A percentile compares a stretch with the other conserved stretches of the same genome.
Evolutionary conservation across 2,888 invertebrate genomes (phyloP).

Genomic region (Cabera pusaria): DNA sequence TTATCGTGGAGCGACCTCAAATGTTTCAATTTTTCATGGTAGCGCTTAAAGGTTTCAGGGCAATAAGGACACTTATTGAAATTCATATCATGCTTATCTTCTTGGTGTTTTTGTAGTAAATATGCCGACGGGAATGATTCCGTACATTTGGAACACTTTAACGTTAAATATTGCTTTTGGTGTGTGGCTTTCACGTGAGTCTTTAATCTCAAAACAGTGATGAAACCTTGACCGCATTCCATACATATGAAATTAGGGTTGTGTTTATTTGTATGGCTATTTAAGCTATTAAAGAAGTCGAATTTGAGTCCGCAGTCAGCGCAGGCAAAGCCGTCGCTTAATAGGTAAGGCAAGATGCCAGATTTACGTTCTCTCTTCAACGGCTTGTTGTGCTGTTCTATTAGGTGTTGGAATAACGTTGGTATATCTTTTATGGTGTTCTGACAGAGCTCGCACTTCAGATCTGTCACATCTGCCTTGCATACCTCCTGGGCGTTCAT

Average conservation of each 20-base stretch:
- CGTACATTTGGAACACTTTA: constrained; percentile 59
- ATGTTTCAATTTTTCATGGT: constrained; percentile 54
- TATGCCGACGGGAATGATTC: constrained; percentile 47
- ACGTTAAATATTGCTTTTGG: constrained; percentile 13
- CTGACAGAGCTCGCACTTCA: constrained; percentile 22
- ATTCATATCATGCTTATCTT: constrained; percentile 48
- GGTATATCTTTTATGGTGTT: constrained; percentile 6
- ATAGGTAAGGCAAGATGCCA: constrained; percentile 19
- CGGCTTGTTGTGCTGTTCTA: constrained; percentile 16
- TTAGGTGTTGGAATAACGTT: constrained; percentile 15
- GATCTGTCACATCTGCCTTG: constrained; percentile 21
- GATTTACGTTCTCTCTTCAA: constrained; percentile 1
- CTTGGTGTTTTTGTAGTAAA: constrained; percentile 51
- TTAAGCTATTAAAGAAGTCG: constrained; percentile 20
- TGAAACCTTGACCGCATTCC: constrained; percentile 35
- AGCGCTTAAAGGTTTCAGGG: constrained; percentile 57
- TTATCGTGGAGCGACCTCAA: constrained; percentile 54
- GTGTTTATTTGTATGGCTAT: constrained; percentile 53
- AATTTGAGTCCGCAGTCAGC: constrained; percentile 6
- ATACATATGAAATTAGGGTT: constrained; percentile 53
- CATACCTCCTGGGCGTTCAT: neutral
- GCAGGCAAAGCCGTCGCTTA: constrained; percentile 17
- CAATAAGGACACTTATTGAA: constrained; percentile 50
- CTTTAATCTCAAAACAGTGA: constrained; percentile 24
- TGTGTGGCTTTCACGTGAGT: too few species aligned